Base-by-base conservation (phyloP, 2,797 vertebrate species). In the Nothura maculosa region DNA sequence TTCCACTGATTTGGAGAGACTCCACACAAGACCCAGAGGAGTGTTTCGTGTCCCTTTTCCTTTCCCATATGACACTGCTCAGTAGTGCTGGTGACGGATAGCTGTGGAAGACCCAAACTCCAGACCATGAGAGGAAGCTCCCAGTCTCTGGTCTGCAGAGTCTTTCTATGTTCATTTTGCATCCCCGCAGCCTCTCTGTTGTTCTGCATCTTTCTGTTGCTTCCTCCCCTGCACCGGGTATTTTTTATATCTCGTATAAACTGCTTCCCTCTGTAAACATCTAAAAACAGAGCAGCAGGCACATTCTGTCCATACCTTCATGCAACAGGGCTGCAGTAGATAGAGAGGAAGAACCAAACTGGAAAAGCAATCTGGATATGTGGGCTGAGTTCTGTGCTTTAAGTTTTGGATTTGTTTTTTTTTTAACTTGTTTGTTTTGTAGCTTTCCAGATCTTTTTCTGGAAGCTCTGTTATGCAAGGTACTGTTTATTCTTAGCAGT, bases 381-480 rank as follows among this genome's bases (percentile, higher is more conserved):
- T 55, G 36, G 61, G 64, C 34, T 82, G 76, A 73, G 38, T 43
- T 77, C 61, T 43, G 21, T 61, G 22, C 48, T 81, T 73, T 81
- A 45, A 42, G 69, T 10, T 16, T 50, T 84, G 21, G 24, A 6
- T 27, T 91, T 94, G 32, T 25, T 40, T n/a, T 93, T 78, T 40
- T 0, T 36, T 34, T 43, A 43, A 6, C 24, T 81, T 78, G 32
- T 48, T 87, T 83, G 54, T 57, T 77, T 57, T 30, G 21, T 47
- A 78, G 62, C 69, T 89, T 87, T 93, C 32, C 57, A 77, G 58
- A 77, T 77, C 64, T 43, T 58, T 67, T 80, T 66, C 61, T 93
- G 85, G 76, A 69, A 76, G 62, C 28, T 78, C 30, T 87, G 73
- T 62, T 77, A 36, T 62, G 72, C 5, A 3, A 87, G 76, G 27